Conservation (phyloP, 2,113 vertebrate genomes). For the Gymnocephalus cernua region DNA sequence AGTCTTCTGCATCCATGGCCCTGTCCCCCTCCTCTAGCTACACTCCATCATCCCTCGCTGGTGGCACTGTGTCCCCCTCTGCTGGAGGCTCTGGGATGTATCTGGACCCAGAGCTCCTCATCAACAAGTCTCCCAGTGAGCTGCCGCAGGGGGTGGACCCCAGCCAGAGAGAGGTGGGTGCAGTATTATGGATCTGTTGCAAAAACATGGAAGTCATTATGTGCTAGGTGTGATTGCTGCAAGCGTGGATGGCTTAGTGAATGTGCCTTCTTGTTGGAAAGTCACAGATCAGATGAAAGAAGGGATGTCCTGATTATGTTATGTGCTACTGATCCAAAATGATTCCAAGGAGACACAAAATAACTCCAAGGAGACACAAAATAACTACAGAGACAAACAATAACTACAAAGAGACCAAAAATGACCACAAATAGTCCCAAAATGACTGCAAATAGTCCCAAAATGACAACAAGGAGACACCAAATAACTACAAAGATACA, state of each 20-base stretch:
- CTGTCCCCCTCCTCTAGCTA: constrained; percentile 17
- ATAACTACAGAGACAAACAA: neutral
- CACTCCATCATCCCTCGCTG: neutral
- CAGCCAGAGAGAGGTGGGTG: constrained; percentile 86
- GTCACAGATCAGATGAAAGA: neutral
- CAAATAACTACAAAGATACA: neutral
- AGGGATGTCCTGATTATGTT: neutral
- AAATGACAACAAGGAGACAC: fast-evolving
- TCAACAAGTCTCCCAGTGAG: constrained; percentile 83
- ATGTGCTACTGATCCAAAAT: neutral
- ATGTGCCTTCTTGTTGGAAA: neutral
- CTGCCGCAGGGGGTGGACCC: constrained; percentile 88
- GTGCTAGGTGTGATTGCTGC: neutral
- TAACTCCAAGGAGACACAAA: neutral
- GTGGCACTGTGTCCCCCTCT: constrained; percentile 24
- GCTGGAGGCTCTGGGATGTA: constrained; percentile 26
- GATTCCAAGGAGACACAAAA: neutral
- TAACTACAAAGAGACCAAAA: too few relatives aligned
- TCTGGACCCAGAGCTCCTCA: constrained; percentile 75
- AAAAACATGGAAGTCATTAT: neutral
- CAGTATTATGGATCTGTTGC: neutral
- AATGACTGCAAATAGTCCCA: neutral
- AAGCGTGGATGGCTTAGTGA: neutral
- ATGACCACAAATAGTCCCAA: neutral
- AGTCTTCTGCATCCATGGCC: neutral